Evolutionary conservation across 2,113 vertebrate genomes (phyloP).

Genomic region (Dascyllus trimaculatus): DNA sequence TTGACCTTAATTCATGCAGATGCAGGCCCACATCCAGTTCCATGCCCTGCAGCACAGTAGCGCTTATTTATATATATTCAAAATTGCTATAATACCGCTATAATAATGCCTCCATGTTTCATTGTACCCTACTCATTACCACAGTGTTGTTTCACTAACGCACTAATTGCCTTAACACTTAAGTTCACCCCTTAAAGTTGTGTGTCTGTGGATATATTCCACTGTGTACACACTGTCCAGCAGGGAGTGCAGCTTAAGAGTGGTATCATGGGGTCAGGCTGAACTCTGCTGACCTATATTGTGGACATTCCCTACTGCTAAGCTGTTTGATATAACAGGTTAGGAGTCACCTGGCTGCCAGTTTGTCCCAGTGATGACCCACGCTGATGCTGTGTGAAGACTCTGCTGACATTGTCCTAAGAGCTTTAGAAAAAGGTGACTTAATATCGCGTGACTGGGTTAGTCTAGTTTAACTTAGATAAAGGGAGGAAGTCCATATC

Average conservation of each 20-base stretch:
- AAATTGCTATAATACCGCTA: too few species aligned
- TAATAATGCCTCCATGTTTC: too few species aligned
- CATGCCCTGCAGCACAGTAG: slow-evolving; percentile 20
- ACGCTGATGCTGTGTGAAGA: too few species aligned
- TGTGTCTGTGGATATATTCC: background rate
- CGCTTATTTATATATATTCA: too few species aligned
- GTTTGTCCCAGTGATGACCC: background rate
- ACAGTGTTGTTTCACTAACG: background rate
- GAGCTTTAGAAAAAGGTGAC: too few species aligned
- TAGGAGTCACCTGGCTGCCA: background rate
- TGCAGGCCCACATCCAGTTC: slow-evolving; percentile 20
- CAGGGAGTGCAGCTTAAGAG: background rate
- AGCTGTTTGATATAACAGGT: slow-evolving; percentile 27
- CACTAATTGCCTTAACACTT: background rate
- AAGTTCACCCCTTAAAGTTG: background rate
- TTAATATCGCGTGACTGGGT: too few species aligned
- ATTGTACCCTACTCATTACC: background rate
- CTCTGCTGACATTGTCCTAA: too few species aligned
- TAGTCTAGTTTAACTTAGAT: too few species aligned
- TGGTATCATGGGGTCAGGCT: slow-evolving; percentile 16
- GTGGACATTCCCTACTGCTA: slow-evolving; percentile 15
- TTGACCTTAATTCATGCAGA: slow-evolving; percentile 66
- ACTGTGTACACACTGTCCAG: background rate
- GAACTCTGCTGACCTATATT: slow-evolving; percentile 4
- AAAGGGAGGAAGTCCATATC: too few species aligned